Evolutionary conservation across 2,888 invertebrate genomes (phyloP), one percentile per base, ranked within the genome.

Genomic region (Zygogramma bicolorata): DNA sequence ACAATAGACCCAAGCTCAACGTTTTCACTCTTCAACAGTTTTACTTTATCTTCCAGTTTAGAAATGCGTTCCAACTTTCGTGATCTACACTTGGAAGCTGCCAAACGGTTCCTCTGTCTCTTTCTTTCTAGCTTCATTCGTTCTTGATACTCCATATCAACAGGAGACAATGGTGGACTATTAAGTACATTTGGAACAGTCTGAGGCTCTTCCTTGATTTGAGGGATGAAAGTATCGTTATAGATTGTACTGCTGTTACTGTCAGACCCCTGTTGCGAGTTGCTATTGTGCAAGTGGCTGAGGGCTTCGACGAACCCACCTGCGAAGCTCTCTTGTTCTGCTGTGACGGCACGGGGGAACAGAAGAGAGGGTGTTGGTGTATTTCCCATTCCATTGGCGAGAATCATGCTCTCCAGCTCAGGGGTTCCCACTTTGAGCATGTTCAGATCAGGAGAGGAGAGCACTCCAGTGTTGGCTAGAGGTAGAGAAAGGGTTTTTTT

Each of bases 121-220:
- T 99, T 99, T 70, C 99, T 90, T 87, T 99, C 99, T 78, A 99
- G 88, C 87, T 99, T 99, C 84, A 97, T 97, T 82, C 93, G 91
- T 87, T 99, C 99, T 87, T 99, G 98, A 68, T 92, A 91, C 85
- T 95, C 97, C 97, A 98, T 97, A 87, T 98, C 94, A 78, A 98
- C 97, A 20, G 98, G 98, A 0, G 95, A 95, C 84, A 96, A 89
- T n/a, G 95, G 94, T 1, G 95, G 95, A 73, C 90, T 88, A 58
- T 77, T 79, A 76, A 89, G 90, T 8, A 89, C 81, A 80, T 90
- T 91, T 18, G 97, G 96, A 15, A 97, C 95, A 3, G 95, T 96
- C 87, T 97, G 97, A 0, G 97, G 97, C 88, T 97, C 97, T 86
- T 97, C 97, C 87, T 97, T 97, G 70, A 95, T 92, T 71, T 92